A percentile compares a stretch with the other conserved stretches of the same genome.
Evolutionary conservation across 2,113 vertebrate species (phyloP).

Genomic region (Misgurnus anguillicaudatus): DNA sequence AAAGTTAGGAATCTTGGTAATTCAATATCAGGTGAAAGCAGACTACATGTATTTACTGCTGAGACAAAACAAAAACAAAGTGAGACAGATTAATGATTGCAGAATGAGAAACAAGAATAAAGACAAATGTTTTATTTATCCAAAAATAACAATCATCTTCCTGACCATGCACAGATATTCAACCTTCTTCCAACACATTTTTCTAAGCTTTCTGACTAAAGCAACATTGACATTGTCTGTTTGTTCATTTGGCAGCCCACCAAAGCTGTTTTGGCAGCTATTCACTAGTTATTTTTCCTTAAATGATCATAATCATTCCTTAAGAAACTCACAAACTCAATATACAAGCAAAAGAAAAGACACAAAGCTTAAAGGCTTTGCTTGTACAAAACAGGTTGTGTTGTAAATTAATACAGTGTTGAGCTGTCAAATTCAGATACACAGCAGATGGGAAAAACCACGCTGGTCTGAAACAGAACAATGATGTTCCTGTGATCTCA

Average conservation of each 20-base stretch:
- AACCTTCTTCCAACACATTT: neutral
- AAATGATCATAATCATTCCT: neutral
- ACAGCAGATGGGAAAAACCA: constrained; percentile 11
- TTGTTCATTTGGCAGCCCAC: neutral
- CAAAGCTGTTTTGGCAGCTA: neutral
- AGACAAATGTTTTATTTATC: constrained; percentile 53
- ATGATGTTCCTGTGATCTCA: constrained; percentile 18
- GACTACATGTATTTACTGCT: neutral
- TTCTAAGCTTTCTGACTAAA: neutral
- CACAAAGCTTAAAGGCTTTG: neutral
- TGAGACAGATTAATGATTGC: constrained; percentile 30
- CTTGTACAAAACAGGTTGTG: neutral
- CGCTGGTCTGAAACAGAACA: constrained; percentile 1
- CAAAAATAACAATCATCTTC: constrained; percentile 52
- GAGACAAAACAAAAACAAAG: constrained; percentile 31
- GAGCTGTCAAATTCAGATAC: constrained; percentile 23
- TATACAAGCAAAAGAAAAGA: neutral
- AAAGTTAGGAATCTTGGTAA: neutral
- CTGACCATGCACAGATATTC: constrained; percentile 4
- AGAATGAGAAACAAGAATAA: constrained; percentile 55
- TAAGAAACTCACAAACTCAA: neutral
- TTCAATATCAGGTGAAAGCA: neutral
- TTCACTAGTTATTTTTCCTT: neutral
- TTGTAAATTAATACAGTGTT: constrained; percentile 24
- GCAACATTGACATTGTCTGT: neutral